Evolutionary conservation across 2,888 invertebrate genomes (phyloP), one percentile per base, ranked within the genome.

Genomic region (Himalopsyche kuldschensis): DNA sequence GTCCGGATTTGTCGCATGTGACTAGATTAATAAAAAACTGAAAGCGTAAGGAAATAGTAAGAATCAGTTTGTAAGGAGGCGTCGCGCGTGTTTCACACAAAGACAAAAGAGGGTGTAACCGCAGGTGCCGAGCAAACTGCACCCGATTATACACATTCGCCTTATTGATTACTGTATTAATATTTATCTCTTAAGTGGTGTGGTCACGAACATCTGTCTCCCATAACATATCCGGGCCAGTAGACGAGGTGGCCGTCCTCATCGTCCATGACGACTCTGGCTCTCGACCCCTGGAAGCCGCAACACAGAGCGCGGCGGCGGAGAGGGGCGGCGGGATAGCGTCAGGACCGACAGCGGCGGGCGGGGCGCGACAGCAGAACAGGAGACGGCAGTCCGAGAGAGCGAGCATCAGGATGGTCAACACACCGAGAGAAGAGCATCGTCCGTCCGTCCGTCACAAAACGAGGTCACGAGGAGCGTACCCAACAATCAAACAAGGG

Each of bases 231-330:
- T 93, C 99, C 99, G 93, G 95, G 95, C 94, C 96, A 96, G 96
- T 99, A 99, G 93, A 99, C 96, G 94, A 99, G 97, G 93, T 99
- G 99, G 93, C 99, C 99, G 93, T 99, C 99, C 93, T 97, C 97
- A 94, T 99, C 99, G 94, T 99, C 98, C 95, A 98, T 97, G 93
- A 99, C 96, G 92, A 97, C 96, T 92, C 97, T 97, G 91, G 95
- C 95, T 90, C 95, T 94, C 92, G 96, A 95, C 93, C 95, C 95
- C 96, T 96, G 95, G 93, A 91, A 89, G 84, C 80, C 86, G 87
- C 46, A 80, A 47, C 63, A 78, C 10, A 84, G 82, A 86, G 15
- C 69, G 6, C 84, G 83, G 86, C 77, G 84, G 85, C 76, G 84
- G 87, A 87, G 87, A 87, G 81, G 86, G 87, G 84, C 86, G 86